Evolutionary conservation across 64 coral and sea anemone species (phyloP).

Genomic region (Montipora foliosa): DNA sequence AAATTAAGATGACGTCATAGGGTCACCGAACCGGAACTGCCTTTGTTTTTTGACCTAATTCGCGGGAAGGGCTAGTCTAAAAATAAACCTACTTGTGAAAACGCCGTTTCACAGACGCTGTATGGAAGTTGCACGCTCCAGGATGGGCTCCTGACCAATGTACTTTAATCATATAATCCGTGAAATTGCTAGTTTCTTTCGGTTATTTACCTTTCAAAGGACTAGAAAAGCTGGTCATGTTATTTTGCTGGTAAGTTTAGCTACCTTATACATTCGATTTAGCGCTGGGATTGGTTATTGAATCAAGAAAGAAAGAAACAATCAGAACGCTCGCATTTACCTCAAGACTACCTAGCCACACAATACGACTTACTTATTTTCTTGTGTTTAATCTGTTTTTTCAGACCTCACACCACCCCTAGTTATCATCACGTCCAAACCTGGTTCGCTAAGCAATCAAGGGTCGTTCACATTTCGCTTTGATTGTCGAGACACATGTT

Average conservation of each 20-base stretch:
- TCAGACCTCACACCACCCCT: constrained; percentile 73
- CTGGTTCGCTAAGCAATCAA: constrained; percentile 49
- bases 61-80: too few species aligned
- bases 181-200: not conserved
- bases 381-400: not conserved
- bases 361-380: not conserved
- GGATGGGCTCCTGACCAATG: too few species aligned
- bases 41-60: too few species aligned
- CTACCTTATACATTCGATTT: too few species aligned
- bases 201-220: not conserved
- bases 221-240: not conserved
- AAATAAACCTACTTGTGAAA: too few species aligned
- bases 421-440: constrained; percentile 61
- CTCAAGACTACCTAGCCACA: not conserved
- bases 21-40: too few species aligned
- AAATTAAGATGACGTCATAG: too few species aligned
- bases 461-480: constrained; percentile 51
- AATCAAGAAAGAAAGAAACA: too few species aligned
- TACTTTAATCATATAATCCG: too few species aligned
- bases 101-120: too few species aligned
- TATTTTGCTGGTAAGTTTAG: not conserved
- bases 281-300: too few species aligned
- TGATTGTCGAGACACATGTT: constrained; percentile 45
- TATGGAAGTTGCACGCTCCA: too few species aligned
- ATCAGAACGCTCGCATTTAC: not conserved